Conservation (phyloP, 1,140 invertebrate species). For the Chelonus insularis region DNA sequence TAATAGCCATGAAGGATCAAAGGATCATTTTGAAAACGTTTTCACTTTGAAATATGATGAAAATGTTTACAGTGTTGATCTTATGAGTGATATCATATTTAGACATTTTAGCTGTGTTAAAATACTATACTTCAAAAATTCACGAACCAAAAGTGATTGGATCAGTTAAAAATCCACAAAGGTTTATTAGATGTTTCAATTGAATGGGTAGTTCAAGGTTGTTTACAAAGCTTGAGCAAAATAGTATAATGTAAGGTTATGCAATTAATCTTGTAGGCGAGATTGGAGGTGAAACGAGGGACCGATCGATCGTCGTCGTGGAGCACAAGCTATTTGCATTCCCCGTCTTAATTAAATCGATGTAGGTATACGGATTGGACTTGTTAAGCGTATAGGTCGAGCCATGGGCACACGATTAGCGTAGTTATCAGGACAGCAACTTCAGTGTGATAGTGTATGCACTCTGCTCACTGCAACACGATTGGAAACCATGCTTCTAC, state of each 20-base stretch:
- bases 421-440: constrained; percentile 8
- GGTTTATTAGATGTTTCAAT: too few species aligned
- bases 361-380: constrained; percentile 29
- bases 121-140: neutral
- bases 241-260: constrained; percentile 12
- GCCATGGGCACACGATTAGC: constrained; percentile 21
- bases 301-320: neutral
- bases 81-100: too few species aligned
- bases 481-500: constrained; percentile 54
- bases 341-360: constrained; percentile 48
- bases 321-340: constrained; percentile 23
- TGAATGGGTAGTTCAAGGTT: neutral
- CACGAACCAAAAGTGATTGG: neutral
- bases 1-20: too few species aligned
- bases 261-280: constrained; percentile 10
- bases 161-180: neutral
- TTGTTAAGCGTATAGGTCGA: constrained; percentile 19
- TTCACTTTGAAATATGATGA: too few species aligned
- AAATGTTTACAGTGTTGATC: too few species aligned
- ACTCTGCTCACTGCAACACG: constrained; percentile 41
- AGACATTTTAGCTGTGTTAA: neutral
- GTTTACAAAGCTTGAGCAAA: constrained; percentile 30
- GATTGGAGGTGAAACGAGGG: constrained; percentile 12
- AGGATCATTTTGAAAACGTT: too few species aligned
- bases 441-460: constrained; percentile 21